A percentile compares a stretch with the other conserved stretches of the same genome.
These are phyloP conservation scores for Pseudomyrmex pallidus DNA, from an alignment of 1,140 invertebrate genomes.

Conservation along the genomic window DNA sequence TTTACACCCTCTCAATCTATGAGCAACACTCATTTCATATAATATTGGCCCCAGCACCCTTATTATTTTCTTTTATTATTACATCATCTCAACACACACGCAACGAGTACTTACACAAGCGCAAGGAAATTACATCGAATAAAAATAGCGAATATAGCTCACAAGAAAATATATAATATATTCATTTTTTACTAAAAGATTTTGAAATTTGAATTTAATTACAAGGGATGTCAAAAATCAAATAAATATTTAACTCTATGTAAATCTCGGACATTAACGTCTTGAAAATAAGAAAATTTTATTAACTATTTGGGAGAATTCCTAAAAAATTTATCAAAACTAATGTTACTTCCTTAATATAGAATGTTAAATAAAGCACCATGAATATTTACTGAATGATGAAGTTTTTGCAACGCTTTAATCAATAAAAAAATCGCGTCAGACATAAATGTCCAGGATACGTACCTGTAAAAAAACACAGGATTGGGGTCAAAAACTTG, in stretches of 20 bases:
- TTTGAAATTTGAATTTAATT: too few relatives aligned
- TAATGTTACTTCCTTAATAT: too few relatives aligned
- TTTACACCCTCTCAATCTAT: constrained; percentile 63
- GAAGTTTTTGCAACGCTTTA: too few relatives aligned
- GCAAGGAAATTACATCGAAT: constrained; percentile 6
- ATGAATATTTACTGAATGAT: too few relatives aligned
- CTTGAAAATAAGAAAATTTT: too few relatives aligned
- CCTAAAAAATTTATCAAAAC: too few relatives aligned
- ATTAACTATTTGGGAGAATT: too few relatives aligned
- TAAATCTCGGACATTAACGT: too few relatives aligned
- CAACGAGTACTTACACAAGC: constrained; percentile 16
- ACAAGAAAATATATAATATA: not conserved
- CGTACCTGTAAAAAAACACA: not conserved
- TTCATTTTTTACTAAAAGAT: not conserved
- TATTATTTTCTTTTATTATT: constrained; percentile 70
- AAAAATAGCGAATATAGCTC: not conserved
- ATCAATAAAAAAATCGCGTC: too few relatives aligned
- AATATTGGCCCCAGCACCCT: constrained; percentile 81
- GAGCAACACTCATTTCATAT: constrained; percentile 72
- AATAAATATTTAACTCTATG: too few relatives aligned
- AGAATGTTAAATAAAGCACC: too few relatives aligned
- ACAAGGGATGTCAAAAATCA: too few relatives aligned
- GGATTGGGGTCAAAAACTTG: not conserved
- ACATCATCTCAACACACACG: constrained; percentile 58
- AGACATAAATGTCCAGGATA: not conserved